Base-by-base conservation (phyloP, 2,113 vertebrate genomes). In the Ursus arctos region DNA sequence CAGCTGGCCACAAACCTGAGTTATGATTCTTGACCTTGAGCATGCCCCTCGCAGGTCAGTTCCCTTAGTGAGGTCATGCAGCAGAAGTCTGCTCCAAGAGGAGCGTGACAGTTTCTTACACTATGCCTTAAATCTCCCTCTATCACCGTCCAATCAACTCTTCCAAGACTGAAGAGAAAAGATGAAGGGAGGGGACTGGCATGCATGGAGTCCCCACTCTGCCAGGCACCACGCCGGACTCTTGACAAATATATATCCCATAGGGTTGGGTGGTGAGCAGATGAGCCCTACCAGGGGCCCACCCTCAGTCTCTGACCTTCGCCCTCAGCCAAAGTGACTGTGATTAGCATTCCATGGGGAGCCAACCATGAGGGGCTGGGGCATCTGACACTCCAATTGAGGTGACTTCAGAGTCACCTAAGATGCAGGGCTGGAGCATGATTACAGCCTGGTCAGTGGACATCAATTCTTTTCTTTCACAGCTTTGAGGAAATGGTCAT, bases 321-420 rank as follows among this genome's bases (percentile, higher is more conserved):
- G 0, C 65, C 21, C 55, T 74, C n/a, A 24, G 69, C 57, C 59
- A 77, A 12, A 24, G 63, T 6, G 81, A 51, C 53, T 4, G 14
- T 61, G 77, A 28, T 36, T 10, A 77, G n/a, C 53, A 33, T 31
- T 14, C 16, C 15, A 24, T 10, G 3, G 71, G 31, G 40, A 90
- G 67, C 63, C 51, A 33, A 19, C 36, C 72, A 2, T 3, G 8
- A 49, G 77, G 22, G 47, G 18, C 36, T 51, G 31, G 71, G 72
- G 67, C 47, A 40, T 47, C 36, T 36, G 53, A 61, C 14, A 43
- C 13, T 6, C 63, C 26, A 47, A 4, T 12, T 0, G 0, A 74
- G 36, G 71, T 55, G 71, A 72, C 14, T 40, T 79, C 33, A 77
- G 53, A 31, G 83, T 80, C 18, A 24, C 26, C 22, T 22, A 77